Percentiles rank a stretch among this genome's conserved stretches.
Conservation (phyloP, 1,140 invertebrate species). For the Drosophila guanche region DNA sequence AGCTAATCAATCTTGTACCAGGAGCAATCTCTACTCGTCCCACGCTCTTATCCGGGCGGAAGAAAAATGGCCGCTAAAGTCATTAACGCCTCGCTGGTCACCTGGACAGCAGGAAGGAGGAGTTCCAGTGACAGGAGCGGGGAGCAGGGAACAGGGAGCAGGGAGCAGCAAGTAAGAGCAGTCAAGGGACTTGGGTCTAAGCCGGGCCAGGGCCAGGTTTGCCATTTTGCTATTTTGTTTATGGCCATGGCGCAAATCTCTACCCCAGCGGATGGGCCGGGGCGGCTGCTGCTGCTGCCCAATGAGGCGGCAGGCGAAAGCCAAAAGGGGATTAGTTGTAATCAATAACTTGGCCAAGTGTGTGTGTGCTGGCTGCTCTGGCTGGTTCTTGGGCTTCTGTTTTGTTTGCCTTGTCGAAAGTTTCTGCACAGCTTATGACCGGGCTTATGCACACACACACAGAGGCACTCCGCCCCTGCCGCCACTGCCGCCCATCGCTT, state of each 20-base stretch:
- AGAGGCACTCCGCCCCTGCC: too few species aligned
- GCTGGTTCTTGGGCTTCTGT: conserved; percentile 46
- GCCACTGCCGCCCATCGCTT: neutral
- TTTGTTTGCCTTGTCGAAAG: conserved; percentile 73
- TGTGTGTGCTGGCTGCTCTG: conserved; percentile 16
- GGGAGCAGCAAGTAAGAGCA: too few species aligned
- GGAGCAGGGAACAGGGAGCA: too few species aligned
- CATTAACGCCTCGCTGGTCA: conserved; percentile 76
- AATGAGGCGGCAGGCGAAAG: conserved; percentile 77
- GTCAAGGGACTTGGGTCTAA: conserved; percentile 32
- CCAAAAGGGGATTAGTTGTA: conserved; percentile 80
- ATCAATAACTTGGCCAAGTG: conserved; percentile 74
- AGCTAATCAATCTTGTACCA: conserved; percentile 76
- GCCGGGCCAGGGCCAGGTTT: conserved; percentile 49
- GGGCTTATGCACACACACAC: conserved; percentile 35
- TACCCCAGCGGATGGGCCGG: neutral
- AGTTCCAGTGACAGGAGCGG: too few species aligned
- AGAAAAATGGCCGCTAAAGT: conserved; percentile 79
- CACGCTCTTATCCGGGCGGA: conserved; percentile 31
- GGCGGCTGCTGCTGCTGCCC: conserved; percentile 36
- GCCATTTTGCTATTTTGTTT: conserved; percentile 77
- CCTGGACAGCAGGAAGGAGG: conserved; percentile 32
- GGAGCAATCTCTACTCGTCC: conserved; percentile 55
- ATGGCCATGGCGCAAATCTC: conserved; percentile 68
- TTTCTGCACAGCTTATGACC: conserved; percentile 61